Evolutionary conservation across 2,113 vertebrate species (phyloP), one percentile per base, ranked within the genome.

Genomic region (Cairina moschata): DNA sequence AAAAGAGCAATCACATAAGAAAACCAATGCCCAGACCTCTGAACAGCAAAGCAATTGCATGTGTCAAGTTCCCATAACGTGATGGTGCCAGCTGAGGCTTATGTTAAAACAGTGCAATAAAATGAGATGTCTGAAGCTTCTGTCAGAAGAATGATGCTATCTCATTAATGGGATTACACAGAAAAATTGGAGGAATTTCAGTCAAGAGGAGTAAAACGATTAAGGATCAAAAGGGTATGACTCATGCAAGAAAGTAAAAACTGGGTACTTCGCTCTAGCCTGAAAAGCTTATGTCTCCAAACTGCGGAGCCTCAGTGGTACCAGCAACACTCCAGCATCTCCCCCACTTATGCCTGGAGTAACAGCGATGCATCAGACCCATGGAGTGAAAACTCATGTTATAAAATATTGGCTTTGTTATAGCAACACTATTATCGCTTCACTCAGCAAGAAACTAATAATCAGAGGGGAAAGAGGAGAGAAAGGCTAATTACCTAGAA

Each of bases 101-200:
- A 95, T 58, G 69, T 92, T 93, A 91, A 95, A 91, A 90, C 69
- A 50, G 40, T 56, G 77, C 92, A 92, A 91, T 89, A 91, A 94
- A 97, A 96, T 88, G 76, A 93, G 63, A 90, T 76, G 83, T 86
- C 80, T 95, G 83, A 72, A 92, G 73, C 56, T 65, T 90, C 83
- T 91, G 92, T 91, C 80, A 95, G 91, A 86, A 32, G 16, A 93
- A 89, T 40, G 83, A 97, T 95, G 69, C 56, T 95, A 95, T 93
- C 83, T 89, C 80, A 95, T 93, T 96, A 95, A 96, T 93, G 69
- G 69, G 94, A 95, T 97, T 95, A 95, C 86, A 82, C 0, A 72
- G 81, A 89, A 92, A 96, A 95, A 92, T 44, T 86, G 62, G 54
- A 95, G 66, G 73, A 48, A 92, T 95, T 95, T 95, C 93, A 96